Evolutionary conservation across 37 sponge, comb jelly and placozoan species (phyloP), one percentile per base, ranked within the genome.

Genomic region (Theonella swinhoei): DNA sequence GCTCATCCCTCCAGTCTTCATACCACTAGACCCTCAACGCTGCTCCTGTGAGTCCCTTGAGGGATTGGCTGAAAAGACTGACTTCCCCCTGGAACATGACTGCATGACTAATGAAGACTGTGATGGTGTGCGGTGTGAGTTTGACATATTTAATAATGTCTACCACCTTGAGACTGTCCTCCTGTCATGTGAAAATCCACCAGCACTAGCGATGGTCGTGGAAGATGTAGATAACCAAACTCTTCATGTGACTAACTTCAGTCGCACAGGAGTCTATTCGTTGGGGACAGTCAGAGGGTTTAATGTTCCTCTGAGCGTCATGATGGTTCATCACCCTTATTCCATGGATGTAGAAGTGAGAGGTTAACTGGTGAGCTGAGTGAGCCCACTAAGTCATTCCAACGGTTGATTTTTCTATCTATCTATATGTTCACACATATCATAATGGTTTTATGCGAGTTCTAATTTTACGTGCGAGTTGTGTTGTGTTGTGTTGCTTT

Each of bases 11-110:
- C 34, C n/a, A 28, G 76, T 67, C 1, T 1, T 35, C 23, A 58
- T 75, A 14, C 77, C 77, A 22, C 68, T 84, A 25, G 76, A 76
- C 28, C 59, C 77, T 68, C 66, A 68, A 26, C 37, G 42, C 35
- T 84, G 84, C 59, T 68, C 70, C 70, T 84, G 84, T 39, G 41
- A 41, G 17, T 84, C 84, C n/a, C 68, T 84, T 37, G 39, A 84
- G n/a, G 67, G 68, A 3, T 38, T 84, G 3, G 68, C 84, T 19
- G 3, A 1, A 14, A 22, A 42, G 30, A 37, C 36, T 0, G 59
- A 32, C 26, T 30, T 33, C 25, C 24, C 25, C 2, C 3, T 68
- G 8, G 77, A 84, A 39, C 65, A 35, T 19, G 40, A 33, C 60
- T 84, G 84, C 77, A 19, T 25, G 25, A 76, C 77, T 28, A 84